Conservation (phyloP, 1,140 invertebrate species). For the Aphaenogaster ashmeadi region DNA sequence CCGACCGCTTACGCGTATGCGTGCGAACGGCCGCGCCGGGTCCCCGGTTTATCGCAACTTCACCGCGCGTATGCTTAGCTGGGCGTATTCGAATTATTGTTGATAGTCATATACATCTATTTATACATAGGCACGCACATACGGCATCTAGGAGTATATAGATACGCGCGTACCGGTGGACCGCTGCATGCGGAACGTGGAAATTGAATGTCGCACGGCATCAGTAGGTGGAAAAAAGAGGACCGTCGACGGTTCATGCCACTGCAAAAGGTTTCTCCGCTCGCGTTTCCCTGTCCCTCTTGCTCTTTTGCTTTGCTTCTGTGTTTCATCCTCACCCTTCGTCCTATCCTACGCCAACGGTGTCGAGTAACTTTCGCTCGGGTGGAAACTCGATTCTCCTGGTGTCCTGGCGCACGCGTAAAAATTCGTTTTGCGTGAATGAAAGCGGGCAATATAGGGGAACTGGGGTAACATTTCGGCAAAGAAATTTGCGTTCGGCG, state of each 20-base stretch:
- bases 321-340: conserved; percentile 38
- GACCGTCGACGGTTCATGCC: conserved; percentile 1
- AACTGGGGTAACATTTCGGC: conserved; percentile 34
- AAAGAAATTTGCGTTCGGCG: conserved; percentile 30
- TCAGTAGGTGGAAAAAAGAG: conserved; percentile 59
- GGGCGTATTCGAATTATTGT: conserved; percentile 63
- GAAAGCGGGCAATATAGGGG: conserved; percentile 11
- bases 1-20: neutral
- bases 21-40: neutral
- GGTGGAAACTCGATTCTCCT: conserved; percentile 68
- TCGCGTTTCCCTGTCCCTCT: conserved; percentile 32
- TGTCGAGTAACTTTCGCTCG: conserved; percentile 70
- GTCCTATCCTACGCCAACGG: conserved; percentile 32
- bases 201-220: conserved; percentile 71
- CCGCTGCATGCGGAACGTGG: conserved; percentile 49
- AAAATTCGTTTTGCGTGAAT: conserved; percentile 58
- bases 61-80: conserved; percentile 40
- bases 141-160: conserved; percentile 21
- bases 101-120: conserved; percentile 53
- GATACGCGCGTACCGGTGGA: conserved; percentile 14
- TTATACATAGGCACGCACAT: conserved; percentile 30
- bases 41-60: conserved; percentile 59
- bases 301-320: conserved; percentile 8
- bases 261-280: conserved; percentile 50
- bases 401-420: conserved; percentile 27